Base-by-base conservation (phyloP, 1,140 invertebrate genomes). In the Calycopis cecrops region DNA sequence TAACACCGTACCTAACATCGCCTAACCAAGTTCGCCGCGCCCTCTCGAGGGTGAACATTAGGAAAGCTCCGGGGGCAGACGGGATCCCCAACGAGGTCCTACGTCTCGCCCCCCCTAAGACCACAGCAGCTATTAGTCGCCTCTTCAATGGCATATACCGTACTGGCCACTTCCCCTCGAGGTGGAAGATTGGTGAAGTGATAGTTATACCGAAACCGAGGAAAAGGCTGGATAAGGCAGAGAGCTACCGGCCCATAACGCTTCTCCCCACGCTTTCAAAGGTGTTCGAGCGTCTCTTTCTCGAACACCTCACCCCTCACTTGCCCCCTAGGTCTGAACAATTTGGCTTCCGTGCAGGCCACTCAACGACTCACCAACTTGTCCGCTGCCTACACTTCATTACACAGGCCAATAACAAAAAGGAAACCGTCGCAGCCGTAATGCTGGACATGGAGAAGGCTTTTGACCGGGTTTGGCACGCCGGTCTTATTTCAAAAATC, bases 371-470 rank as follows among this genome's bases (percentile, higher is more conserved):
- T n/a, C 4, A 35, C 14, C 33, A 37, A n/a, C 47, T 48, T 0
- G 12, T 34, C 1, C 7, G 47, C 9, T 4, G n/a, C 11, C 3
- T 48, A 42, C 51, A 69, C 65, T 52, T 71, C 65, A 38, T 68
- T 67, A 16, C n/a, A 62, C 16, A 62, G 35, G 17, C 56, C 58
- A 38, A 3, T 18, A 54, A 38, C 37, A 44, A 44, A 11, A 9
- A 17, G 16, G 34, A 33, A 8, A 42, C 33, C 0, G 54, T 48
- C 37, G 57, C 34, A 34, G 47, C 18, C 47, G 37, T 71, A 0
- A 74, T 79, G 28, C 59, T 82, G 1, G 75, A 85, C 35, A 63
- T 81, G 0, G 47, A 61, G 6, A 28, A 28, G 21, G 21, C 21
- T 2, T 28, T 28, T 6, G 21, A 28, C 6, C 21, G 21, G 2